Evolutionary conservation across 2,113 vertebrate species (phyloP).

Genomic region (Lampris incognitus): DNA sequence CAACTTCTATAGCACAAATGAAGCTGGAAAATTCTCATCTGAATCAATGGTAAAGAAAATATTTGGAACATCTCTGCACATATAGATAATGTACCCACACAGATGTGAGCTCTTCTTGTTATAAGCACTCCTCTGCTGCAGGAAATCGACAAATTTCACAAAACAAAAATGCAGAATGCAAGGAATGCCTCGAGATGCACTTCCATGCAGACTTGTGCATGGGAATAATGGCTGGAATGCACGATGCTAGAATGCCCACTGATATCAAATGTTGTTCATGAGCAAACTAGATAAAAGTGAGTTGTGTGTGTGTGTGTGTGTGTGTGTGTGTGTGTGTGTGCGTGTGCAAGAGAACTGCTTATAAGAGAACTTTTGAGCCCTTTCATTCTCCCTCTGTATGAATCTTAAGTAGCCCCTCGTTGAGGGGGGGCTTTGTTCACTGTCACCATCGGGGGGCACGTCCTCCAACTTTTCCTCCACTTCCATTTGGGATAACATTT

Average conservation of each 20-base stretch:
- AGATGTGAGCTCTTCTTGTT: neutral
- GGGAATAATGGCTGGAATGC: slow-evolving; percentile 54
- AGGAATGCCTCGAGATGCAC: neutral
- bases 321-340: neutral
- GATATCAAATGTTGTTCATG: slow-evolving; percentile 69
- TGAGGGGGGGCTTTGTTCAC: slow-evolving; percentile 69
- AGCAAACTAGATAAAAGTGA: slow-evolving; percentile 26
- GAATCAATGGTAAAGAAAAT: neutral
- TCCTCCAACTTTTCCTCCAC: slow-evolving; percentile 72
- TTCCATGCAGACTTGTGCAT: slow-evolving; percentile 31
- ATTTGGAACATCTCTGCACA: neutral
- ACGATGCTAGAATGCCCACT: slow-evolving; percentile 56
- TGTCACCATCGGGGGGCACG: slow-evolving; percentile 63
- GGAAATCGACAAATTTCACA: neutral
- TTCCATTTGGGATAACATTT: slow-evolving; percentile 81
- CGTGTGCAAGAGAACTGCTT: neutral
- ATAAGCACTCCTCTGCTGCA: neutral
- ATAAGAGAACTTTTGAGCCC: slow-evolving; percentile 52
- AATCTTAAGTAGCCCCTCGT: slow-evolving; percentile 76
- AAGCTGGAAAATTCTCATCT: neutral
- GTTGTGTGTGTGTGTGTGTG: neutral
- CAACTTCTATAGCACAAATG: slow-evolving; percentile 4
- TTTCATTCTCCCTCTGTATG: slow-evolving; percentile 64
- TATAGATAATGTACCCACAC: neutral
- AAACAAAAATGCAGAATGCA: neutral